Conservation (phyloP, 2,113 vertebrate genomes). For the Ammodytes marinus region DNA sequence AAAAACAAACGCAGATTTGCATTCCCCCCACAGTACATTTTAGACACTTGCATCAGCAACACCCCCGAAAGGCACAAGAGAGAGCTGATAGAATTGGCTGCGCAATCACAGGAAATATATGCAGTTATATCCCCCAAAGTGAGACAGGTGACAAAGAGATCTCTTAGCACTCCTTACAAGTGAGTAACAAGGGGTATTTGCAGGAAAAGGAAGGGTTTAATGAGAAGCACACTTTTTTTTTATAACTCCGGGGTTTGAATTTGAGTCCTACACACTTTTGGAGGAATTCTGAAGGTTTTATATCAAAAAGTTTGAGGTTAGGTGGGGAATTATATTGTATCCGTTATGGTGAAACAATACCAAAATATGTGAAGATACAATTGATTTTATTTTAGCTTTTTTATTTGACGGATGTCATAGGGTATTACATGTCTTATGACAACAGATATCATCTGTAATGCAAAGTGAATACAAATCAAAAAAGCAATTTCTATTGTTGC, state of each 20-base stretch:
- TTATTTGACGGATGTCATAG: not conserved
- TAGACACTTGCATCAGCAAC: conserved; percentile 70
- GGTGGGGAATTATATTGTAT: not conserved
- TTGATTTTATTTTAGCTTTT: not conserved
- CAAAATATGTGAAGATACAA: not conserved
- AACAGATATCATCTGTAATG: not conserved
- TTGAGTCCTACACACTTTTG: not conserved
- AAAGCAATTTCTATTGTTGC: not conserved
- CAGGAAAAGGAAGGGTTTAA: conserved; percentile 29
- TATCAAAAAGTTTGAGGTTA: not conserved
- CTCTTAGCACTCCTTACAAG: conserved; percentile 38
- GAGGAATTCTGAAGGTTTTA: not conserved
- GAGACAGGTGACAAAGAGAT: conserved; percentile 39
- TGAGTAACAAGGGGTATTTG: conserved; percentile 6
- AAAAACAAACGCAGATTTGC: conserved; percentile 64
- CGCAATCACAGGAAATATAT: conserved; percentile 71
- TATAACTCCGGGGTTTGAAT: conserved; percentile 4
- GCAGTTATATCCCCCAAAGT: conserved; percentile 14
- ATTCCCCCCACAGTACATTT: conserved; percentile 50
- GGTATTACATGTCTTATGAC: not conserved
- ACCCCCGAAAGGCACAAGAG: conserved; percentile 44
- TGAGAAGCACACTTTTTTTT: conserved; percentile 34
- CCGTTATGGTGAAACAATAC: not conserved
- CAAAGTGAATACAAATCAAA: not conserved
- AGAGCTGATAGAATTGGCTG: conserved; percentile 33